A percentile compares a stretch with the other conserved stretches of the same genome.
phyloP scores from a whole-genome alignment of 1,140 invertebrate genomes.

The Caenorhabditis tropicalis region DNA sequence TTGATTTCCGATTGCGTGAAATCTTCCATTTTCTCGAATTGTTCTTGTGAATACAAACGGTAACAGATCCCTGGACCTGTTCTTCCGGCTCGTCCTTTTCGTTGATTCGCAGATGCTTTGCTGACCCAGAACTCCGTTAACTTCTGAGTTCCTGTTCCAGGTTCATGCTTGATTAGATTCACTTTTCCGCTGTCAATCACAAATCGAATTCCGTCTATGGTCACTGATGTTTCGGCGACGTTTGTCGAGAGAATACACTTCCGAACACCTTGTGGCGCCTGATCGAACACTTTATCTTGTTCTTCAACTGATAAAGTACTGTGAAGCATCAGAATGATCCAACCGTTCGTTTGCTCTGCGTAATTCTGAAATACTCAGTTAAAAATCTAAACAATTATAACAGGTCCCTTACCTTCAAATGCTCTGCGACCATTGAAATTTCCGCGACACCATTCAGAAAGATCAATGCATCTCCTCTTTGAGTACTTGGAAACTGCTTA shows the following conservation, averaged over 20 bases:
- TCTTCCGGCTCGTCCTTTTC: constrained; percentile 80
- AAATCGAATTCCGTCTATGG: constrained; percentile 96
- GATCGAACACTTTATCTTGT: constrained; percentile 97
- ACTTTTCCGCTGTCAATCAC: constrained; percentile 86
- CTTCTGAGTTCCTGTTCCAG: constrained; percentile 64
- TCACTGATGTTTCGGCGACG: constrained; percentile 98
- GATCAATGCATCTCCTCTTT: constrained; percentile 92
- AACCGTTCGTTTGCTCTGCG: constrained; percentile 81
- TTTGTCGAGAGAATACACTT: constrained; percentile 99
- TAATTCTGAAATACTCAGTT: constrained; percentile 76
- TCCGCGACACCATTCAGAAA: constrained; percentile 95
- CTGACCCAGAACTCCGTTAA: constrained; percentile 85
- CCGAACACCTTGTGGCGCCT: constrained; percentile 88
- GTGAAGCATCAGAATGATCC: constrained; percentile 94
- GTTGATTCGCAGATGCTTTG: constrained; percentile 92
- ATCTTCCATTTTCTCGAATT: constrained; percentile 81
- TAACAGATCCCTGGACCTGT: constrained; percentile 79
- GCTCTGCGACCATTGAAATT: constrained; percentile 88
- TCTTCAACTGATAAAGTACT: constrained; percentile 89
- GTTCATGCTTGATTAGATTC: constrained; percentile 67
- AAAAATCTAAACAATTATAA: neutral
- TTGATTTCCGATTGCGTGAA: constrained; percentile 89
- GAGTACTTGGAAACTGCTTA: constrained; percentile 78
- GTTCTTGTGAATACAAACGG: constrained; percentile 81
- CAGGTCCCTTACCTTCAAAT: constrained; percentile 73